phyloP scores from a whole-genome alignment of 2,888 invertebrate genomes.

The Phyllotreta cruciferae region DNA sequence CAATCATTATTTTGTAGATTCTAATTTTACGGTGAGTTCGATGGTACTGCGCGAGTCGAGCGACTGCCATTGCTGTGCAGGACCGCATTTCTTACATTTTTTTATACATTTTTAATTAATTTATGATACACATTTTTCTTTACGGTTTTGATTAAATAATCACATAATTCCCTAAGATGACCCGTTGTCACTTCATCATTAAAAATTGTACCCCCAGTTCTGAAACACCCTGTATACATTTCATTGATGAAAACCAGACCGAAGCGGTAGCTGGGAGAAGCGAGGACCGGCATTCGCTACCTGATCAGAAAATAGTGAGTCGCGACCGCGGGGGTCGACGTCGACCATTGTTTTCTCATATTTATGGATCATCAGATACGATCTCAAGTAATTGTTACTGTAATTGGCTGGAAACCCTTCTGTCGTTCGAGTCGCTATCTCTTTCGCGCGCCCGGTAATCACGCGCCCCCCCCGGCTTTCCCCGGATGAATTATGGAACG shows the following conservation, averaged over 20 bases:
- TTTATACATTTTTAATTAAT: too few relatives aligned
- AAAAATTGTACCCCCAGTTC: too few relatives aligned
- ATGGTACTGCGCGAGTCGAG: too few relatives aligned
- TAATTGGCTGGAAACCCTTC: slow-evolving; percentile 54
- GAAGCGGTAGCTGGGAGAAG: slow-evolving; percentile 11
- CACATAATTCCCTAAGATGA: too few relatives aligned
- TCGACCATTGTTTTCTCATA: slow-evolving; percentile 53
- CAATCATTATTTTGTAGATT: too few relatives aligned
- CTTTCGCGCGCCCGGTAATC: neutral
- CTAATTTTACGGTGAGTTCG: too few relatives aligned
- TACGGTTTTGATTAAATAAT: too few relatives aligned
- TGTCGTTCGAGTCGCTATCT: slow-evolving; percentile 20
- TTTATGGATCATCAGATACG: slow-evolving; percentile 58
- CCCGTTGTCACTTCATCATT: too few relatives aligned
- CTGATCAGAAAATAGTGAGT: slow-evolving; percentile 40
- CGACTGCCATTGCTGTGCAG: too few relatives aligned
- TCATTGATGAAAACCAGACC: slow-evolving; percentile 23
- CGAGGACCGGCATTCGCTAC: slow-evolving; percentile 23
- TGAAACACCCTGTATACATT: slow-evolving; percentile 6
- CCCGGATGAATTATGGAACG: neutral
- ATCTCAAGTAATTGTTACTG: slow-evolving; percentile 58
- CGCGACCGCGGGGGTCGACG: slow-evolving; percentile 41
- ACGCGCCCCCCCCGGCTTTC: neutral
- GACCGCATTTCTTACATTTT: too few relatives aligned
- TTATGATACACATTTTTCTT: too few relatives aligned